Evolutionary conservation across 2,888 invertebrate species (phyloP).

Genomic region (Parnassius apollo): DNA sequence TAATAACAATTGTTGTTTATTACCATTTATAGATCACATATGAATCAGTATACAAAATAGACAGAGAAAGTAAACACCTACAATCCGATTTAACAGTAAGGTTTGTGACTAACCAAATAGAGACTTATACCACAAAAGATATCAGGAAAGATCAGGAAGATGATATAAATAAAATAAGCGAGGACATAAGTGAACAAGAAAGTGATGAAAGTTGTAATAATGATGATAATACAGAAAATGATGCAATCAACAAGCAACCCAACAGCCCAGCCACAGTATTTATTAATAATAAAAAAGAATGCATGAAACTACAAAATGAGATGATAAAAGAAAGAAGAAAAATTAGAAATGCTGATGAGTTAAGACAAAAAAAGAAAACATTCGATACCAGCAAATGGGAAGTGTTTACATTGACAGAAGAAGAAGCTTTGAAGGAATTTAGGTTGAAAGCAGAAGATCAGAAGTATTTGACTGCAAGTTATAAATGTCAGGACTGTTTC

Average conservation of each 20-base stretch:
- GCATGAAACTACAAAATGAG: constrained; percentile 34
- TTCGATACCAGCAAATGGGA: constrained; percentile 58
- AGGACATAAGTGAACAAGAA: background rate
- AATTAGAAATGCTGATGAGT: constrained; percentile 26
- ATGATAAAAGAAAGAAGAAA: constrained; percentile 31
- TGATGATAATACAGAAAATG: constrained; percentile 19
- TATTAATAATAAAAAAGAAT: constrained; percentile 36
- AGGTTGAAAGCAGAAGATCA: constrained; percentile 45
- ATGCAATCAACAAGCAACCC: constrained; percentile 21
- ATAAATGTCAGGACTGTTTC: constrained; percentile 61
- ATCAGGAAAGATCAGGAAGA: constrained; percentile 5
- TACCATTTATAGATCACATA: constrained; percentile 43
- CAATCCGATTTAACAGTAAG: constrained; percentile 43
- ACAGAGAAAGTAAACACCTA: constrained; percentile 41
- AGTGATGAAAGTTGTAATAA: constrained; percentile 10
- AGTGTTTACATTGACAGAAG: constrained; percentile 52
- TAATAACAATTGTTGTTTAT: background rate
- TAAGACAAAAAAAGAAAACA: constrained; percentile 37
- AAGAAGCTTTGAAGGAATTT: constrained; percentile 60
- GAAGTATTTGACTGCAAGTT: constrained; percentile 52
- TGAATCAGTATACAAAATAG: constrained; percentile 53
- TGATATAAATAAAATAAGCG: constrained; percentile 11
- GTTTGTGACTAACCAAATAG: constrained; percentile 36
- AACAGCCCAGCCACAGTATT: constrained; percentile 38
- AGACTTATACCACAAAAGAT: constrained; percentile 36